A percentile compares a stretch with the other conserved stretches of the same genome.
phyloP scores from a whole-genome alignment of 2,113 vertebrate species.

The Carassius auratus region DNA sequence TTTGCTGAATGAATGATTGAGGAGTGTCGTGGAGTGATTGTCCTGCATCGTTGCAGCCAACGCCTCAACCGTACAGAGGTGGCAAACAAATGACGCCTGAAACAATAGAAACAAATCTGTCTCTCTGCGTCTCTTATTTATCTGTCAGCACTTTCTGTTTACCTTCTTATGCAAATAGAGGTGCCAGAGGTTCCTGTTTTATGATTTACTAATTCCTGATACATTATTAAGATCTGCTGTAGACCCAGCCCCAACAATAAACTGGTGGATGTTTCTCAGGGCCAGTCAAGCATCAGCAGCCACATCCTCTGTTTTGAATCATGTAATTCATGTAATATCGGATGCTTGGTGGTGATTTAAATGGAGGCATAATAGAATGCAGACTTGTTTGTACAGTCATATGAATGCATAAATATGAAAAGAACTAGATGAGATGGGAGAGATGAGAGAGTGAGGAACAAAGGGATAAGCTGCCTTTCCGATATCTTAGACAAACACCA shows the following conservation, averaged over 20 bases:
- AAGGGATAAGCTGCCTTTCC: not conserved
- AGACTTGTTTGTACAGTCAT: slow-evolving; percentile 57
- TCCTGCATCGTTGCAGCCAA: slow-evolving; percentile 35
- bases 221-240: slow-evolving; percentile 34
- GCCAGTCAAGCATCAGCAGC: slow-evolving; percentile 28
- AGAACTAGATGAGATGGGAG: slow-evolving; percentile 58
- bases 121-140: not conserved
- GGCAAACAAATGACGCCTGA: slow-evolving; percentile 62
- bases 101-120: slow-evolving; percentile 40
- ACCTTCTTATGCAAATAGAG: slow-evolving; percentile 49
- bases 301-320: slow-evolving; percentile 56
- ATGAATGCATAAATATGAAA: slow-evolving; percentile 50
- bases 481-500: not conserved
- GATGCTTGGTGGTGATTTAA: slow-evolving; percentile 57
- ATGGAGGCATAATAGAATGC: slow-evolving; percentile 35
- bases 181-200: slow-evolving; percentile 17
- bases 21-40: slow-evolving; percentile 57
- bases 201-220: slow-evolving; percentile 53
- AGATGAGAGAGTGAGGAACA: not conserved
- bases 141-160: slow-evolving; percentile 38
- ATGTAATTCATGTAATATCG: slow-evolving; percentile 63
- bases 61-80: slow-evolving; percentile 43
- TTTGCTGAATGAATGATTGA: slow-evolving; percentile 49
- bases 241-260: not conserved
- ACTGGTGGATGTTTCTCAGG: slow-evolving; percentile 32